These are phyloP conservation scores for Kobus ellipsiprymnus DNA, from an alignment of 2,113 vertebrate genomes.

Conservation along the genomic window DNA sequence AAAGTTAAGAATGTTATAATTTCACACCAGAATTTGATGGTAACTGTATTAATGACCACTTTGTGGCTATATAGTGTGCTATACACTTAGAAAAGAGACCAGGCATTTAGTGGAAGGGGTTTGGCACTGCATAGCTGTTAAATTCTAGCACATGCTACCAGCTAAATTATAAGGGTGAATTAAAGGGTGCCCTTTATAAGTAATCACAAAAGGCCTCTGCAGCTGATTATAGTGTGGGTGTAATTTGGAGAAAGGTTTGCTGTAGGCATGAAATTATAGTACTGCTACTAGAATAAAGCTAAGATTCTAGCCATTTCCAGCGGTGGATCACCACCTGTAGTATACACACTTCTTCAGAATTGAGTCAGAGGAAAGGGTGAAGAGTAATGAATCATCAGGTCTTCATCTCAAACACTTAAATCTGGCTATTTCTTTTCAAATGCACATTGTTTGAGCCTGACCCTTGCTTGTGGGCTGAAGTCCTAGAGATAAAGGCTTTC, in stretches of 20 bases:
- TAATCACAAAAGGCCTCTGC: constrained; percentile 64
- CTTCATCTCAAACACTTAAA: background rate
- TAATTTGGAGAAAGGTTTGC: constrained; percentile 62
- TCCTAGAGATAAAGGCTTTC: background rate
- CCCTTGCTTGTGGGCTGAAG: background rate
- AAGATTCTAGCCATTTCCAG: constrained; percentile 39
- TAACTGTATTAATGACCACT: background rate
- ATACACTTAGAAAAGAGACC: background rate
- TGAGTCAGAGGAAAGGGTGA: constrained; percentile 29
- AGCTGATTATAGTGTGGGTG: constrained; percentile 63
- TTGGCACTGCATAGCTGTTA: constrained; percentile 35
- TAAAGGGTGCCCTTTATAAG: constrained; percentile 66
- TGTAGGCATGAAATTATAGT: constrained; percentile 63
- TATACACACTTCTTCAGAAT: background rate
- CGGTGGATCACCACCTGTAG: constrained; percentile 8
- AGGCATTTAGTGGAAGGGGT: background rate
- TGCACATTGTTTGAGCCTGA: background rate
- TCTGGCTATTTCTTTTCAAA: background rate
- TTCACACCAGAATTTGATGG: background rate
- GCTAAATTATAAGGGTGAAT: constrained; percentile 70
- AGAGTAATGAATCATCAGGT: constrained; percentile 20
- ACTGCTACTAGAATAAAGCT: background rate
- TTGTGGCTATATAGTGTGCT: background rate
- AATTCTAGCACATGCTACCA: constrained; percentile 45
- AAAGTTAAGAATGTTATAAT: background rate